Evolutionary conservation across 2,888 invertebrate species (phyloP), one percentile per base, ranked within the genome.

Genomic region (Idaea dimidiata): DNA sequence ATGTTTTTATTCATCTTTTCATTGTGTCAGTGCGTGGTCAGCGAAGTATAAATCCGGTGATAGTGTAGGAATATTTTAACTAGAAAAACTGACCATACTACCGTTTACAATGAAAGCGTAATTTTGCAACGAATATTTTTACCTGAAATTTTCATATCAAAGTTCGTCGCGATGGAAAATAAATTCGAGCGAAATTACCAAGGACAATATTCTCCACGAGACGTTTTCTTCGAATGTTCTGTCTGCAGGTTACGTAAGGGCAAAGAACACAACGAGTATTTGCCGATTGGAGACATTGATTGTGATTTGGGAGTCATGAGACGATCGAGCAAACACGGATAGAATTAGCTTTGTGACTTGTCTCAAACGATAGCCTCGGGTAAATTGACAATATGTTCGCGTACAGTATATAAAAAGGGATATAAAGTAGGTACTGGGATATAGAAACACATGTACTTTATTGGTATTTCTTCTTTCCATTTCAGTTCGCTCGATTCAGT

Each of bases 31-130:
- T 75, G 83, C 82, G 78, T 77, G 78, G 74, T 76, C 88, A 87
- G 81, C 83, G 81, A 84, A 84, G 89, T 88, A 84, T 86, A 80
- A 87, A 87, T 89, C 88, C 90, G 81, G 84, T 79, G 88, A 89
- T 88, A 87, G 78, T 76, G 80, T 70, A 69, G 80, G 81, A 85
- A 86, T 86, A 83, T 84, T 85, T 88, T 82, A 80, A 86, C 76
- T 83, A 84, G 82, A 79, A 80, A 78, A 78, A 78, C 73, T 75
- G 76, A 73, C 75, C 75, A 70, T 70, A 71, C 66, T 71, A 74
- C 69, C 72, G 72, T 77, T 76, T 72, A 68, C 74, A 70, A 75
- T 76, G 75, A 73, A 77, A 75, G 79, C 76, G 69, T 73, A 71
- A 79, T 77, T 78, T 68, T 62, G 59, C 62, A 58, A 61, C 58